Evolutionary conservation across 2,888 invertebrate genomes (phyloP).

Genomic region (Lasioglossum malachurum): DNA sequence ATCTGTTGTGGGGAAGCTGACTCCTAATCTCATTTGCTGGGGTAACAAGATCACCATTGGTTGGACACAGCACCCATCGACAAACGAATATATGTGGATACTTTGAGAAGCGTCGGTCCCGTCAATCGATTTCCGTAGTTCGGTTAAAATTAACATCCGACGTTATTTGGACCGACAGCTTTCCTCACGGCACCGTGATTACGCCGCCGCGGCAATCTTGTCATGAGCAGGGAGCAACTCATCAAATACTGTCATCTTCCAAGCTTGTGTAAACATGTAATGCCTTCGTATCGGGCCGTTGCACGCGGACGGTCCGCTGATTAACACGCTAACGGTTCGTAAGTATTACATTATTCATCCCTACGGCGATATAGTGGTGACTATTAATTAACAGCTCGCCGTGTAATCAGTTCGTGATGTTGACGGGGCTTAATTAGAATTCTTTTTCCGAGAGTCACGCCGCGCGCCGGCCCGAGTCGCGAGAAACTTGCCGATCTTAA

Average conservation of each 20-base stretch:
- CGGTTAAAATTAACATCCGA: constrained; percentile 3
- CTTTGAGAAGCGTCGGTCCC: neutral
- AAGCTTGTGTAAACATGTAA: constrained; percentile 63
- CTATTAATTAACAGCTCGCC: constrained; percentile 50
- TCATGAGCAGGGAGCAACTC: constrained; percentile 44
- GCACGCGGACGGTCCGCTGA: constrained; percentile 27
- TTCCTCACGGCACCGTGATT: constrained; percentile 37
- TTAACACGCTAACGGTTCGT: constrained; percentile 52
- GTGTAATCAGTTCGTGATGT: constrained; percentile 43
- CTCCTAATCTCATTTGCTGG: neutral
- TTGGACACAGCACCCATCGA: neutral
- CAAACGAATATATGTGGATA: neutral
- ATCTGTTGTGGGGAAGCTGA: neutral
- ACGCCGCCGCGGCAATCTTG: constrained; percentile 19
- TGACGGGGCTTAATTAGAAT: constrained; percentile 59
- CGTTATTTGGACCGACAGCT: constrained; percentile 38
- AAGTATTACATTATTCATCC: constrained; percentile 57
- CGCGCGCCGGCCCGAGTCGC: neutral
- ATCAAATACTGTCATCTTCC: constrained; percentile 59
- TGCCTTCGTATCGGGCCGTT: constrained; percentile 23
- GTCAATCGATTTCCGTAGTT: neutral
- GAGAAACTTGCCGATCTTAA: constrained; percentile 13
- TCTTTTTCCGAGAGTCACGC: constrained; percentile 34
- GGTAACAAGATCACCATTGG: neutral
- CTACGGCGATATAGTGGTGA: constrained; percentile 1